Percentiles rank a stretch among this genome's conserved stretches.
phyloP scores from a whole-genome alignment of 2,888 invertebrate species.

The Drosophila aldrichi region DNA sequence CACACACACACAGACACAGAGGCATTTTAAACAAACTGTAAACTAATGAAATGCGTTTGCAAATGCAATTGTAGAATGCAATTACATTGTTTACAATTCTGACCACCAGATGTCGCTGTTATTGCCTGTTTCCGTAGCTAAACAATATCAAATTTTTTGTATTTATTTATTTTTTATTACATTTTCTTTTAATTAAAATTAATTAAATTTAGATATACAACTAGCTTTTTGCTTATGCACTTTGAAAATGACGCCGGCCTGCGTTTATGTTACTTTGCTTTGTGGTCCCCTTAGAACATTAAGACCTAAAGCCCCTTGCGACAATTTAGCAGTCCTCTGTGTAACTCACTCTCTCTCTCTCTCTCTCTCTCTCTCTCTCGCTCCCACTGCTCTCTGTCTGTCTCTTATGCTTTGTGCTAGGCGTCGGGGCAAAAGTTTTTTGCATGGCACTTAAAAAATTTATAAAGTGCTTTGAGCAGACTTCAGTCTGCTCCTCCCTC shows the following conservation, averaged over 20 bases:
- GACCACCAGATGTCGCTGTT: constrained; percentile 38
- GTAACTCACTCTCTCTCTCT: neutral
- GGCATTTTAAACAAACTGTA: constrained; percentile 35
- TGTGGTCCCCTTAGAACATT: constrained; percentile 51
- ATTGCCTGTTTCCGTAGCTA: constrained; percentile 20
- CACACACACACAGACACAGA: neutral
- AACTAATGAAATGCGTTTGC: constrained; percentile 53
- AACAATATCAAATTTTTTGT: neutral
- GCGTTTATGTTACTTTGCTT: constrained; percentile 33
- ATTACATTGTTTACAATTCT: constrained; percentile 41
- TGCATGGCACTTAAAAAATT: constrained; percentile 74
- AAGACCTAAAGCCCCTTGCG: constrained; percentile 41
- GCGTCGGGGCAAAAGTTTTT: constrained; percentile 55
- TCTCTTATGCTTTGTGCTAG: constrained; percentile 22
- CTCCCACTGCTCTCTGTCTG: neutral
- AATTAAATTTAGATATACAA: constrained; percentile 35
- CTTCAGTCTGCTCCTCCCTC: constrained; percentile 21
- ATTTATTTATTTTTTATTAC: too few species aligned
- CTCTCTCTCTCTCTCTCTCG: neutral
- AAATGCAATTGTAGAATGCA: constrained; percentile 47
- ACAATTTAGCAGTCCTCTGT: constrained; percentile 11
- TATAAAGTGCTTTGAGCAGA: constrained; percentile 75
- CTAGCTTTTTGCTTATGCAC: constrained; percentile 16
- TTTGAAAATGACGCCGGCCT: constrained; percentile 24
- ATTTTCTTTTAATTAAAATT: too few species aligned